Evolutionary conservation across 2,888 invertebrate genomes (phyloP), one percentile per base, ranked within the genome.

Genomic region (Micropterix aruncella): DNA sequence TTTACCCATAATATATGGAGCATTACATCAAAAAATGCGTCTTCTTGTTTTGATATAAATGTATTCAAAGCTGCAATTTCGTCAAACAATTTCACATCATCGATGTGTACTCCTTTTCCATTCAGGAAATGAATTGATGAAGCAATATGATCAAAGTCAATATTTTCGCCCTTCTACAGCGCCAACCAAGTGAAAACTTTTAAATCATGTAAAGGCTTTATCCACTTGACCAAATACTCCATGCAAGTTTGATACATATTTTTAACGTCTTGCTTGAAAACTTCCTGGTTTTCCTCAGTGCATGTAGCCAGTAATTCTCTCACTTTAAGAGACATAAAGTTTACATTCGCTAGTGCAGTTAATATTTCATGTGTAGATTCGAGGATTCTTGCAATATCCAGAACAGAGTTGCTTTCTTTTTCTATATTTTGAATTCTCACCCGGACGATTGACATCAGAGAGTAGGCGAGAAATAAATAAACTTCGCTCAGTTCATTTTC

Each of bases 401-500:
- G n/a, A 19, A 46, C 18, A 27, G 40, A 46, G 39, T 46, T 43
- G 36, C 39, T 44, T 46, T 40, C 46, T 37, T 19, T 40, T 40
- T 44, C 46, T 37, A 44, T 38, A 39, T 27, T 12, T 27, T 27
- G 36, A 27, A 27, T 27, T 27, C 40, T 18, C 27, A 27, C 39
- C 19, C 16, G 44, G 40, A 44, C 38, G 43, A 38, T n/a, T n/a
- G n/a, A n/a, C n/a, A n/a, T n/a, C n/a, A n/a, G n/a, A n/a, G n/a
- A n/a, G n/a, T n/a, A n/a, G n/a, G 37, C 40, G 17, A 46, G 18
- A 43, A 43, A 46, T 27, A 49, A 46, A 46, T 47, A 49, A 40
- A 44, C 45, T 50, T 50, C 52, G 43, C 47, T n/a, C n/a, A n/a
- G n/a, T n/a, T n/a, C n/a, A n/a, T n/a, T n/a, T n/a, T n/a, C n/a